phyloP scores from a whole-genome alignment of 1,140 invertebrate genomes.

The Schlechtendalia chinensis region DNA sequence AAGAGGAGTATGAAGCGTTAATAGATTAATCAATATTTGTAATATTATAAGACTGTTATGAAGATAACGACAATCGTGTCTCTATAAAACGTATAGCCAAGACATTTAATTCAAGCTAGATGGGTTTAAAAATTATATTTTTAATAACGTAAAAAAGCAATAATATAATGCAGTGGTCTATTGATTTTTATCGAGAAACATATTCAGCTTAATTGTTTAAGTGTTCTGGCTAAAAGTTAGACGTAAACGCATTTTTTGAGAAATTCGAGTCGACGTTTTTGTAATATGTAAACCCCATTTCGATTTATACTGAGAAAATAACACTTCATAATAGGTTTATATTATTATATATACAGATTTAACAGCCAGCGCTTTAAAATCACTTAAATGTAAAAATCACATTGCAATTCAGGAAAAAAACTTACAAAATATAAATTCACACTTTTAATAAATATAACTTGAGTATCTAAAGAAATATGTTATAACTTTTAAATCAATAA shows the following conservation, averaged over 20 bases:
- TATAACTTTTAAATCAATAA: too few relatives aligned
- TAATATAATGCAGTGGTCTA: background rate
- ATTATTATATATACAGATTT: background rate
- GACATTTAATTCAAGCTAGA: too few relatives aligned
- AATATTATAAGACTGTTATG: too few relatives aligned
- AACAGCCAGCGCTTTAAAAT: background rate
- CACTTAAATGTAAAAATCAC: background rate
- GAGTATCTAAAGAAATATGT: too few relatives aligned
- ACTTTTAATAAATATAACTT: too few relatives aligned
- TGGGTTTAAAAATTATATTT: too few relatives aligned
- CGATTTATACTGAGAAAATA: background rate
- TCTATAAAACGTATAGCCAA: too few relatives aligned
- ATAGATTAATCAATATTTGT: too few relatives aligned
- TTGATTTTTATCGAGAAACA: background rate
- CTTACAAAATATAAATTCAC: background rate
- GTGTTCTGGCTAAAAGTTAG: background rate
- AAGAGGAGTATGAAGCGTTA: too few relatives aligned
- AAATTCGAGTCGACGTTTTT: background rate
- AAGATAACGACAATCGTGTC: too few relatives aligned
- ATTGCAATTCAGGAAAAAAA: background rate
- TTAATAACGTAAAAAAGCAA: too few relatives aligned
- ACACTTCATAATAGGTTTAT: too few relatives aligned
- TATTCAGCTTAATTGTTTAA: conserved; percentile 6
- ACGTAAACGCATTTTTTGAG: background rate
- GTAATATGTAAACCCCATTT: background rate